Evolutionary conservation across 2,797 vertebrate genomes (phyloP).

Genomic region (Sciaenops ocellatus): DNA sequence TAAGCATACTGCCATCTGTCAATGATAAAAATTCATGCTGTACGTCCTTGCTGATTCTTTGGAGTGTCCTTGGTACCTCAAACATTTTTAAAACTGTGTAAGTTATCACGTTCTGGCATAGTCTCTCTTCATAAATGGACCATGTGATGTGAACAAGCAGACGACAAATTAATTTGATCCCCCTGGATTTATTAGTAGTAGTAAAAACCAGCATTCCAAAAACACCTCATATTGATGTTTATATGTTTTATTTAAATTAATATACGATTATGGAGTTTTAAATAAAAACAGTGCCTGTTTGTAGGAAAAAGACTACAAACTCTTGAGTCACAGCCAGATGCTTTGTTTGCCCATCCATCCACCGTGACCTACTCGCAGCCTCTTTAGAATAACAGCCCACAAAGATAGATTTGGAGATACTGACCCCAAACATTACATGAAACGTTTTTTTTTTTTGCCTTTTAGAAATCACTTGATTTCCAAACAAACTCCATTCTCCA

Average conservation of each 20-base stretch:
- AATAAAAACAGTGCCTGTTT: too few species aligned
- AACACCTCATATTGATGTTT: neutral
- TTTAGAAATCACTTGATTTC: conserved; percentile 25
- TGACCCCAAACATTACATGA: conserved; percentile 16
- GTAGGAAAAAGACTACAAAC: neutral
- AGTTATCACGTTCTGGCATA: neutral
- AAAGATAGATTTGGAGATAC: conserved; percentile 20
- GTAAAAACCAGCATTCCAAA: neutral
- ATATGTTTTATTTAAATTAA: neutral
- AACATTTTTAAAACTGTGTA: neutral
- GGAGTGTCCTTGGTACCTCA: neutral
- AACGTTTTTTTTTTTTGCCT: neutral
- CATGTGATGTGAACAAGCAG: neutral
- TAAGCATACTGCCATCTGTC: neutral
- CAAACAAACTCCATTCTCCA: conserved; percentile 18
- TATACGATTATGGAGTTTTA: neutral
- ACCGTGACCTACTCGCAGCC: neutral
- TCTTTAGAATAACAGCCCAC: neutral
- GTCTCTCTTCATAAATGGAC: neutral
- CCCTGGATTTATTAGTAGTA: neutral
- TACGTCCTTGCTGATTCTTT: neutral
- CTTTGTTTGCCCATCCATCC: neutral
- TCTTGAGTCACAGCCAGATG: neutral
- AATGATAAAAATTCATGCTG: neutral
- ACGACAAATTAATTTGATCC: neutral